Evolutionary conservation across 92 coral and sea anemone species (phyloP).

Genomic region (Metridium senile): DNA sequence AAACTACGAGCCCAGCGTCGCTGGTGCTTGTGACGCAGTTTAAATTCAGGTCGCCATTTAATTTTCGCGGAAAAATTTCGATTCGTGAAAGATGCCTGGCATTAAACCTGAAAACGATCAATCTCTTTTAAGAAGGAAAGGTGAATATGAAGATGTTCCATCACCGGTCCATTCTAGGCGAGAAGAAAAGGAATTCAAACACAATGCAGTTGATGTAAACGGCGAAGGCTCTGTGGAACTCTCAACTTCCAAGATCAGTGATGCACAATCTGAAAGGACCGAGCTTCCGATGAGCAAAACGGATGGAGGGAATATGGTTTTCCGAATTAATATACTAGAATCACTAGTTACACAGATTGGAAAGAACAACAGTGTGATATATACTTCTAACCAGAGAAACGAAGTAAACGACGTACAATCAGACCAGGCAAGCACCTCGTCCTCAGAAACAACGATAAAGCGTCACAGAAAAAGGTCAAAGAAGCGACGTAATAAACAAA

Average conservation of each 20-base stretch:
- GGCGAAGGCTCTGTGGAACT: no score
- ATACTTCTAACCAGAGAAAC: not conserved
- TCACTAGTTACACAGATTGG: slow-evolving; percentile 17
- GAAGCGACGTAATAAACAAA: not conserved
- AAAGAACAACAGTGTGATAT: not conserved
- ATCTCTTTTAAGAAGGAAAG: not conserved
- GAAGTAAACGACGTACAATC: not conserved
- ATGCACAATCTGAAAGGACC: not conserved
- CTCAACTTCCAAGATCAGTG: no score
- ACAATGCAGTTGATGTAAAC: no score
- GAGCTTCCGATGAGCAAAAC: not conserved
- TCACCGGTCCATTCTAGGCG: no score
- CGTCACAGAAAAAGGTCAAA: no score
- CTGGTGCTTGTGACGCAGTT: slow-evolving; percentile 21
- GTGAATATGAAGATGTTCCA: not conserved
- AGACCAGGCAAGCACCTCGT: no score
- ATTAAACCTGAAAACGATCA: not conserved
- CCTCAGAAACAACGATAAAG: no score
- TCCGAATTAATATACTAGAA: not conserved
- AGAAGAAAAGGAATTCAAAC: no score
- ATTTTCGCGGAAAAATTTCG: slow-evolving; percentile 7
- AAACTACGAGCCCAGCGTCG: no score
- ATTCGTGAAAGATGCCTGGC: not conserved
- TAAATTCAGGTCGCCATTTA: not conserved
- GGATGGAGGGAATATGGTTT: not conserved